These are phyloP conservation scores for Uria lomvia DNA, from an alignment of 2,113 vertebrate genomes.

Conservation along the genomic window DNA sequence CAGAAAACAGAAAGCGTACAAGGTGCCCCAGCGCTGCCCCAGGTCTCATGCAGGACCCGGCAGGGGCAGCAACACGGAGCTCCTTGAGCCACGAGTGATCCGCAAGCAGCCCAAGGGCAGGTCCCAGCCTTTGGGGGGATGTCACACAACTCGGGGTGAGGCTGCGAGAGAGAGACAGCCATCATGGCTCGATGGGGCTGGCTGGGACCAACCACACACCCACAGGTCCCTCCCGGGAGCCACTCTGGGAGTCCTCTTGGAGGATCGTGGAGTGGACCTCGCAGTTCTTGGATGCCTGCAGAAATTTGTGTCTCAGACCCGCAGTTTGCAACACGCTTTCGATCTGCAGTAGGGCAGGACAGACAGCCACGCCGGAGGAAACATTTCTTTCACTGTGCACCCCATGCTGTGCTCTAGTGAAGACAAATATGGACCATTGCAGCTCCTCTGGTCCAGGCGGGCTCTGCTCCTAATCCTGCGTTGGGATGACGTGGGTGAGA, in stretches of 20 bases:
- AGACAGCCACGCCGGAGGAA: fast-evolving
- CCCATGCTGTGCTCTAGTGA: not conserved
- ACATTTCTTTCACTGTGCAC: not conserved
- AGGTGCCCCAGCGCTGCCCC: not conserved
- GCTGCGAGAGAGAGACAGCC: too few relatives aligned
- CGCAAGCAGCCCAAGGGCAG: fast-evolving
- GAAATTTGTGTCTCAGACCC: not conserved
- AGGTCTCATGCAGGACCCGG: not conserved
- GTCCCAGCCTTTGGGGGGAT: not conserved
- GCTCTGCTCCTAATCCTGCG: not conserved
- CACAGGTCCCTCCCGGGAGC: not conserved
- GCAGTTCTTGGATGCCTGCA: fast-evolving
- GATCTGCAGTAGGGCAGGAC: not conserved
- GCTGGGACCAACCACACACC: fast-evolving
- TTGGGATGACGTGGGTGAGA: not conserved
- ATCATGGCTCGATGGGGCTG: not conserved
- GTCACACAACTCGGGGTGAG: not conserved
- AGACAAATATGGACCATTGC: not conserved
- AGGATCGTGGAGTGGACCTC: fast-evolving
- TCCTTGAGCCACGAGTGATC: not conserved
- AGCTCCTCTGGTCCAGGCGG: not conserved
- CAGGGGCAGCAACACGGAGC: not conserved
- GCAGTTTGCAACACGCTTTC: not conserved
- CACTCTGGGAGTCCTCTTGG: too few relatives aligned
- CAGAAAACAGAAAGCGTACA: not conserved